These are phyloP conservation scores for Palaemon carinicauda DNA, from an alignment of 1,140 invertebrate genomes.

Conservation along the genomic window DNA sequence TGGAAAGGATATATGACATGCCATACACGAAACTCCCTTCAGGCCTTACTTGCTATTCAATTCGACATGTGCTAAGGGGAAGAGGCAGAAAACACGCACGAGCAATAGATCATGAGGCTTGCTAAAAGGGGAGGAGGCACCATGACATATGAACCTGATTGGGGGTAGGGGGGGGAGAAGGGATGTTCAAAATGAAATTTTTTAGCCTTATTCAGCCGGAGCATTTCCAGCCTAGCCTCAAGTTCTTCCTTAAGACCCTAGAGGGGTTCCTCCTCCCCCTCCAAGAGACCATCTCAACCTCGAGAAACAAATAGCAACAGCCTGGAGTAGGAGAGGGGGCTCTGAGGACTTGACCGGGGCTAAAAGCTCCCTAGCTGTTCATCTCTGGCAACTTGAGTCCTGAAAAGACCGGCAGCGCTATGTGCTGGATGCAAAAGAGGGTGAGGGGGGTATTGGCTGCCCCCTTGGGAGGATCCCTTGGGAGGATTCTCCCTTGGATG, in stretches of 20 bases:
- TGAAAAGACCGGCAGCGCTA: slow-evolving; percentile 15
- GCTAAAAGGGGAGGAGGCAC: background rate
- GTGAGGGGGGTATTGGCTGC: background rate
- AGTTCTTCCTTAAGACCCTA: too few relatives aligned
- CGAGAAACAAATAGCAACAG: slow-evolving; percentile 36
- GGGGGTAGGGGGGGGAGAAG: background rate
- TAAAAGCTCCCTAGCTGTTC: slow-evolving; percentile 38
- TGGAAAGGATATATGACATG: too few relatives aligned
- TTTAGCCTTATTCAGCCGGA: slow-evolving; percentile 43
- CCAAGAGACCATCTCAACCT: slow-evolving; percentile 28
- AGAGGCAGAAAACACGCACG: too few relatives aligned
- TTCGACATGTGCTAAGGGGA: too few relatives aligned
- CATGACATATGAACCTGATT: background rate
- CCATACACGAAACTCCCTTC: too few relatives aligned
- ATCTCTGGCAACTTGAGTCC: slow-evolving; percentile 24
- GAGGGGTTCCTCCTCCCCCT: background rate
- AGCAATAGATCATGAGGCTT: too few relatives aligned
- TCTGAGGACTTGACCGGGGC: slow-evolving; percentile 39
- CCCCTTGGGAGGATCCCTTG: too few relatives aligned
- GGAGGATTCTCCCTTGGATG: background rate
- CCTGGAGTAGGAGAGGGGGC: background rate
- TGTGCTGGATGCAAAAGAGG: background rate
- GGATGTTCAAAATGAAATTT: background rate
- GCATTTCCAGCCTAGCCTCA: background rate
- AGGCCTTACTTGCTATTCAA: too few relatives aligned